Evolutionary conservation across 2,113 vertebrate species (phyloP), one percentile per base, ranked within the genome.

Genomic region (Clinocottus analis): DNA sequence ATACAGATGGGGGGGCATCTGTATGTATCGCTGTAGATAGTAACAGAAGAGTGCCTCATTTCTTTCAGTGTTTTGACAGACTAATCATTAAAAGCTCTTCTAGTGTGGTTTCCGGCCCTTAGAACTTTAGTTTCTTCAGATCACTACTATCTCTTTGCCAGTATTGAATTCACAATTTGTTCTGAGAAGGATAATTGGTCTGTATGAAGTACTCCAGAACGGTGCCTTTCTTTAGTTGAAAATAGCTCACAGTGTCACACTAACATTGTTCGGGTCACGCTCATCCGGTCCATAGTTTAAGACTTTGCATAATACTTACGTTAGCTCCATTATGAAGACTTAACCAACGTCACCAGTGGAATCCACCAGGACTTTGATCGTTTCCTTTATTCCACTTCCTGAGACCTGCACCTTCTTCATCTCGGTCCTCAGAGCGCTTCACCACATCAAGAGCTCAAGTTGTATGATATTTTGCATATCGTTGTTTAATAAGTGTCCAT

Each of bases 151-250:
- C 51, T 53, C 51, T 74, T 49, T 56, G 69, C 55, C 56, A 58
- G 21, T 49, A 58, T 63, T 75, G 67, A 72, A 27, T 61, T 23
- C 25, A 56, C 29, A 31, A 33, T 76, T 75, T 80, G 29, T 41
- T 49, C 47, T 1, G 0, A 67, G 23, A 61, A 61, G 62, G 41
- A 68, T 63, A 45, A 55, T 72, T 72, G 41, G 43, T 66, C 51
- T 59, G 31, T 47, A 59, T 43, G 21, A 72, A 67, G 51, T n/a
- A n/a, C 27, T 11, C 49, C 0, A 31, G 6, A 3, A 58, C 2
- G 14, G 4, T 3, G 56, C 39, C n/a, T 67, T n/a, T 51, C 49
- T 53, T 23, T 55, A 10, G 11, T 13, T 55, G n/a, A 53, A 10
- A 55, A 25, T 27, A n/a, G 58, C 72, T 55, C 14, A 33, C 7